Conservation (phyloP, 2,888 invertebrate genomes). For the Mongoloraphidia duomilia region DNA sequence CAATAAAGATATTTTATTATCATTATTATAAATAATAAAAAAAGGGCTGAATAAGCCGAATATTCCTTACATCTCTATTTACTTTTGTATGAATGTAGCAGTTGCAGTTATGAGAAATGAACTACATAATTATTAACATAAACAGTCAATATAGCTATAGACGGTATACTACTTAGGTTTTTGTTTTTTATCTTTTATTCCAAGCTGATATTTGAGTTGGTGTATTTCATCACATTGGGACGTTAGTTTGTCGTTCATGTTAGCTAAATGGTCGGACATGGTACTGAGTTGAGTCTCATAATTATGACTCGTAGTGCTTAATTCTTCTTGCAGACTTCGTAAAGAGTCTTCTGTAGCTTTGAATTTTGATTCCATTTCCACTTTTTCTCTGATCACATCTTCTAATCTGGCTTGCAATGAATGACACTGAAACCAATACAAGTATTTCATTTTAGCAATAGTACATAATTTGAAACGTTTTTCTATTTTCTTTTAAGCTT, state of each 20-base stretch:
- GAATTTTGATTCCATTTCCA: conserved; percentile 37
- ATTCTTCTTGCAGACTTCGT: conserved; percentile 48
- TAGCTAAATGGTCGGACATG: conserved; percentile 64
- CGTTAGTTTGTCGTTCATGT: conserved; percentile 74
- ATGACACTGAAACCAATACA: conserved; percentile 17
- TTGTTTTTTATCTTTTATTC: conserved; percentile 18
- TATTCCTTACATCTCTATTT: too few species aligned
- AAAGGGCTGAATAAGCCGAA: too few species aligned
- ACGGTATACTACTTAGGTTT: too few species aligned
- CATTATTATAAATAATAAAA: too few species aligned
- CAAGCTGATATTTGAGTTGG: conserved; percentile 42
- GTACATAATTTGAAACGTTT: background rate
- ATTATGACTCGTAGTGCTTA: conserved; percentile 45
- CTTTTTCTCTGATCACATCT: conserved; percentile 32
- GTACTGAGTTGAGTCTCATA: conserved; percentile 58
- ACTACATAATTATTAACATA: too few species aligned
- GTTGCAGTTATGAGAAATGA: too few species aligned
- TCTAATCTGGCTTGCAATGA: conserved; percentile 34
- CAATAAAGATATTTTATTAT: too few species aligned
- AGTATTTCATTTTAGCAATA: too few species aligned
- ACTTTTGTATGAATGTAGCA: too few species aligned
- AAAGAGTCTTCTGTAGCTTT: conserved; percentile 31
- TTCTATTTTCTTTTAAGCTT: background rate
- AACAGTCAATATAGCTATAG: too few species aligned
- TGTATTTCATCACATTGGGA: conserved; percentile 67